A percentile compares a stretch with the other conserved stretches of the same genome.
phyloP scores from a whole-genome alignment of 2,797 vertebrate genomes.

The Acropternis orthonyx region DNA sequence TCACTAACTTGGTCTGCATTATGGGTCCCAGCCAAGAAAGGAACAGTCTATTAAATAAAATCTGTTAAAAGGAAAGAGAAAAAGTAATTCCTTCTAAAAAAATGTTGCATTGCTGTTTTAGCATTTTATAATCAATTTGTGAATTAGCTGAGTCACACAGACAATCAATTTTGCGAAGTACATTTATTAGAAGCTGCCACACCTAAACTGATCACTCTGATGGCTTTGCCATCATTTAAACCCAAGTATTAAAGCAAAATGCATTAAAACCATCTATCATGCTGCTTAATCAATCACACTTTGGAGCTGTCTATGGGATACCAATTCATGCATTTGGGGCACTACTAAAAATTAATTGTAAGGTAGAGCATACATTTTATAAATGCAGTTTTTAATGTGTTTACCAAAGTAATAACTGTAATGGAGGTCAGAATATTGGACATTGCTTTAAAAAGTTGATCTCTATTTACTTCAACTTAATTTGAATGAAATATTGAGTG shows the following conservation, averaged over 20 bases:
- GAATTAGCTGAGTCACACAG: not conserved
- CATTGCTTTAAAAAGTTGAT: not conserved
- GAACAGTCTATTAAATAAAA: not conserved
- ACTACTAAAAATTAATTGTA: not conserved
- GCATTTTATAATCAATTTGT: not conserved
- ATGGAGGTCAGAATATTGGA: not conserved
- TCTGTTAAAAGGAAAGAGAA: not conserved
- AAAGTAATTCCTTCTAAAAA: not conserved
- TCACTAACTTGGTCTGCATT: not conserved
- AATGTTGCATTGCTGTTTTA: not conserved
- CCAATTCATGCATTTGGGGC: constrained; percentile 29
- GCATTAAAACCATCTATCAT: not conserved
- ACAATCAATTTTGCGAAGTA: not conserved
- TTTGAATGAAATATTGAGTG: not conserved
- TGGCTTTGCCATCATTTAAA: not conserved
- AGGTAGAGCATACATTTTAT: not conserved
- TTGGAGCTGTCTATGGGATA: constrained; percentile 16
- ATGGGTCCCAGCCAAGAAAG: not conserved
- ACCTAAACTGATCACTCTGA: not conserved
- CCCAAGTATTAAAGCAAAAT: not conserved
- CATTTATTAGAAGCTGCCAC: not conserved
- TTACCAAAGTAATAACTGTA: constrained; percentile 53
- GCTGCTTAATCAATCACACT: not conserved
- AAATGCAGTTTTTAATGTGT: not conserved
- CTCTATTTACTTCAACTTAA: constrained; percentile 18